These are phyloP conservation scores for Tribolium freemani DNA, from an alignment of 2,888 invertebrate genomes.

Conservation along the genomic window DNA sequence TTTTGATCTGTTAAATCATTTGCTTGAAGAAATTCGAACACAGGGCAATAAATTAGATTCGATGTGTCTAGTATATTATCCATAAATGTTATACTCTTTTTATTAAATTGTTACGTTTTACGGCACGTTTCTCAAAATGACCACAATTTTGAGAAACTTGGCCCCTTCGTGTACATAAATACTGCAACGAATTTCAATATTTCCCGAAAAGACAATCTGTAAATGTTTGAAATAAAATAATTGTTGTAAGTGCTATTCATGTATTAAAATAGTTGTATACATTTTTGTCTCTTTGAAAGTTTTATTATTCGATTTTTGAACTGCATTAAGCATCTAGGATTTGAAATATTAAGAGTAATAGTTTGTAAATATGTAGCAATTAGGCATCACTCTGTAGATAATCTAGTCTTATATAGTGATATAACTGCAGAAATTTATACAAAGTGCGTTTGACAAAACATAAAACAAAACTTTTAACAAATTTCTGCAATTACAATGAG, in stretches of 20 bases:
- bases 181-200: slow-evolving; percentile 59
- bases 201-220: slow-evolving; percentile 61
- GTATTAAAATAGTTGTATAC: slow-evolving; percentile 47
- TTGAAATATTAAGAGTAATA: slow-evolving; percentile 58
- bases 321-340: slow-evolving; percentile 67
- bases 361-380: slow-evolving; percentile 30
- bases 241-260: slow-evolving; percentile 47
- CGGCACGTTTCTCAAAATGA: too few relatives aligned
- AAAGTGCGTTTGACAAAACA: too few relatives aligned
- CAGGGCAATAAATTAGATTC: slow-evolving; percentile 54
- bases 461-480: neutral
- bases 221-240: slow-evolving; percentile 49
- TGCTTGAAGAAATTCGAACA: slow-evolving; percentile 51
- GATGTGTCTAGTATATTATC: slow-evolving; percentile 3
- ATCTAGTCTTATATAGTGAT: neutral
- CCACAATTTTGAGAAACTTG: too few relatives aligned
- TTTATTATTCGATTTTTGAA: slow-evolving; percentile 57
- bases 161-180: slow-evolving; percentile 39
- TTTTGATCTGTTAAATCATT: slow-evolving; percentile 36
- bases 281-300: slow-evolving; percentile 49
- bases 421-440: too few relatives aligned
- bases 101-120: slow-evolving; percentile 6
- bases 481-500: neutral
- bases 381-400: slow-evolving; percentile 14
- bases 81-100: slow-evolving; percentile 10